Conservation (phyloP, 2,797 vertebrate species). For the Dicrostonyx torquatus region DNA sequence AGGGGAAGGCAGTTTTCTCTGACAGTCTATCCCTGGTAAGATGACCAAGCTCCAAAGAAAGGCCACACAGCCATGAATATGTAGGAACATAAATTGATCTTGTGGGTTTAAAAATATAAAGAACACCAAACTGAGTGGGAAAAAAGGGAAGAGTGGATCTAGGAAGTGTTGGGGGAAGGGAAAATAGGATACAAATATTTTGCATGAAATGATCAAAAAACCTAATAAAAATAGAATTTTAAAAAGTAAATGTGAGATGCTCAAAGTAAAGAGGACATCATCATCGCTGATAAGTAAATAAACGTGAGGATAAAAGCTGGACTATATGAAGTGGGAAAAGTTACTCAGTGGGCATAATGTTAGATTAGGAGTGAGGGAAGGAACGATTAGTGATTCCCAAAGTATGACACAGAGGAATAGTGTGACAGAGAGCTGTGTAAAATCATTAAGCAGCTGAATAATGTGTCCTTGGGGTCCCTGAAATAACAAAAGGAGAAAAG, state of each 20-base stretch:
- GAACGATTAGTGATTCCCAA: not conserved
- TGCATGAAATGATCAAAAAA: not conserved
- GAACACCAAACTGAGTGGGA: not conserved
- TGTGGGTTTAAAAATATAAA: not conserved
- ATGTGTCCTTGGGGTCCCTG: not conserved
- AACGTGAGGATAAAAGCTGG: not conserved
- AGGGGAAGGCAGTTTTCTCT: not conserved
- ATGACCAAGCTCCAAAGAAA: not conserved
- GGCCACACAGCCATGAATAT: not conserved
- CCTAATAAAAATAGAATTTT: not conserved
- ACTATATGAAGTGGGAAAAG: not conserved
- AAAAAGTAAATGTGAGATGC: not conserved
- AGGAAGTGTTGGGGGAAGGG: not conserved
- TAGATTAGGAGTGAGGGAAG: not conserved
- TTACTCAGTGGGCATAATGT: not conserved
- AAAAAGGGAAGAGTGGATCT: not conserved
- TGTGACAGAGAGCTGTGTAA: not conserved
- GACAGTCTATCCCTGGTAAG: not conserved
- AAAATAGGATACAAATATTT: not conserved
- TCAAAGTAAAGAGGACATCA: not conserved
- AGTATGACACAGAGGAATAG: not conserved
- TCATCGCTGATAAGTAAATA: not conserved
- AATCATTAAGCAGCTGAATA: not conserved
- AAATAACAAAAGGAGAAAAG: not conserved
- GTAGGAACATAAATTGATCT: not conserved